Percentiles rank a stretch among this genome's conserved stretches.
Evolutionary conservation across 2,888 invertebrate genomes (phyloP).

Genomic region (Pimpla rufipes): DNA sequence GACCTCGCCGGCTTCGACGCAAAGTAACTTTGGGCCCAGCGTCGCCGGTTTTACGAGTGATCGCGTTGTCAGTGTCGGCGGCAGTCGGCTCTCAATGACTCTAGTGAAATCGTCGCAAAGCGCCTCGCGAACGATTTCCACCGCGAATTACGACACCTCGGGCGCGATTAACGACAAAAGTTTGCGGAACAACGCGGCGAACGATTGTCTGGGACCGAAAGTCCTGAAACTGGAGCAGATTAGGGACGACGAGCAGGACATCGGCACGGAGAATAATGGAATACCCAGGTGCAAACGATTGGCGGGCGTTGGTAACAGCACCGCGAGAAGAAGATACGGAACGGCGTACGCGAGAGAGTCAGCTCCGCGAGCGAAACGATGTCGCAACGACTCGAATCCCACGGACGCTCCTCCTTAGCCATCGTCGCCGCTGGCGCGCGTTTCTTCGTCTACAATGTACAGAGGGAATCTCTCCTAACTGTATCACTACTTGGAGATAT

Average conservation of each 20-base stretch:
- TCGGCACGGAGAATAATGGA: neutral
- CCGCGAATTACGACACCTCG: constrained; percentile 13
- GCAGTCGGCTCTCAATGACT: neutral
- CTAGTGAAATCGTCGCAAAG: constrained; percentile 16
- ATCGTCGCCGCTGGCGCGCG: neutral
- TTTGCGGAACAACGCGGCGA: constrained; percentile 12
- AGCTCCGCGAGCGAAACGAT: constrained; percentile 28
- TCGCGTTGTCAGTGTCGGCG: neutral
- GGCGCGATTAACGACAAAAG: neutral
- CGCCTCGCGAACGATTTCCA: neutral
- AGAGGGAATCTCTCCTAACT: constrained; percentile 7
- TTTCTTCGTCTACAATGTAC: neutral
- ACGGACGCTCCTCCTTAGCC: constrained; percentile 34
- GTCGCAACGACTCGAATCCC: constrained; percentile 47
- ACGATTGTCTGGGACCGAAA: constrained; percentile 37
- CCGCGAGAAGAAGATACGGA: constrained; percentile 50
- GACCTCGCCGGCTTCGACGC: neutral
- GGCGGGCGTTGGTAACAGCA: neutral
- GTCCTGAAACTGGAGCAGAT: constrained; percentile 55
- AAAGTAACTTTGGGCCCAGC: constrained; percentile 28
- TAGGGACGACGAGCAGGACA: constrained; percentile 44
- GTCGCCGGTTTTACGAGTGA: constrained; percentile 7
- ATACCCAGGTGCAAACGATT: constrained; percentile 49
- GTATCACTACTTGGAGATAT: neutral
- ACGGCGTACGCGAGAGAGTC: constrained; percentile 36